Base-by-base conservation (phyloP, 2,797 vertebrate species). In the Phoeniculus purpureus region DNA sequence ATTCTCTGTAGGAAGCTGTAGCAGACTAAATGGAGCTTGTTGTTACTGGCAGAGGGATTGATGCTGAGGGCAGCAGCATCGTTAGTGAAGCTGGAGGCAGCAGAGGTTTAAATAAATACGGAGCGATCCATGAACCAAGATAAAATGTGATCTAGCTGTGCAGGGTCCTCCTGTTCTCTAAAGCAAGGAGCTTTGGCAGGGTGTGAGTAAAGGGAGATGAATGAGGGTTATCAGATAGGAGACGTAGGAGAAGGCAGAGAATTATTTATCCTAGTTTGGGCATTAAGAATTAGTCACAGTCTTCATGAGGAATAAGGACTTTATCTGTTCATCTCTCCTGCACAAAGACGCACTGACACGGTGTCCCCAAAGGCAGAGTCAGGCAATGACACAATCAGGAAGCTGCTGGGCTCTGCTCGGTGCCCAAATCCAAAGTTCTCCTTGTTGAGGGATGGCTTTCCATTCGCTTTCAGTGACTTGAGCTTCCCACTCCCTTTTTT, bases 1-100 rank as follows among this genome's bases (percentile, higher is more conserved):
- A 52, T 59, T 91, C 96, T 87, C 75, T 2, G 21, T 85, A 90
- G 95, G 92, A 96, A 95, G 89, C 85, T 90, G 66, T 70, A 76
- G 82, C 64, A 89, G 85, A 78, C 86, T 92, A 91, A 96, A 96
- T 90, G 79, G 95, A 90, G 77, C 45, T 92, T 93, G 37, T 61
- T 89, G 87, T 70, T 86, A 40, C 78, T 94, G 94, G 89, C 85
- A 73, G 67, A 34, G 71, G 18, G 76, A 7, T 52, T 20, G 40
- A 45, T 93, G 71, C 74, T 91, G 78, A 95, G 95, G 94, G 96
- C 89, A 95, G 95, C 94, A 96, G 95, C 92, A 74, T 94, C 94
- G 84, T 80, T 72, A 13, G 83, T 18, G 43, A 62, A 58, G 67
- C 85, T 93, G 93, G 94, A 96, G 90, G 82, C 29, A 40, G 37